Evolutionary conservation across 1,140 invertebrate species (phyloP).

Genomic region (Drosophila carrolli): DNA sequence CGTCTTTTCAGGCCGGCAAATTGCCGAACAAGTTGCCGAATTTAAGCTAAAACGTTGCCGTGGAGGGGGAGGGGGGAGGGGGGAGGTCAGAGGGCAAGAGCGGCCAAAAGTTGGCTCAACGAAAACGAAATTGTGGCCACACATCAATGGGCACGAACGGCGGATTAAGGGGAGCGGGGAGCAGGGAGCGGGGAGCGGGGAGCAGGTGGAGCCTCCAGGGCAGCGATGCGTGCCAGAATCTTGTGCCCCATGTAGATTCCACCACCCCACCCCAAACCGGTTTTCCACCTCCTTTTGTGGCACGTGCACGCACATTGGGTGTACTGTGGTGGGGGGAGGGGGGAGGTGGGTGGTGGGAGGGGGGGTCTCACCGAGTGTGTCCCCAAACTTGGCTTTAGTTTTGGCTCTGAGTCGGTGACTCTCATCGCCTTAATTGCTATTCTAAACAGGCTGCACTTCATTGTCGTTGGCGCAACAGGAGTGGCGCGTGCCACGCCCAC

Average conservation of each 20-base stretch:
- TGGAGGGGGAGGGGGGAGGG: no score
- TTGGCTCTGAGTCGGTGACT: conserved; percentile 18
- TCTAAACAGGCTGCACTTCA: conserved; percentile 75
- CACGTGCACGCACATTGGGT: conserved; percentile 33
- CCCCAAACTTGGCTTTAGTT: conserved; percentile 26
- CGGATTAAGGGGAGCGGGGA: no score
- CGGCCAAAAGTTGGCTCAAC: conserved; percentile 27
- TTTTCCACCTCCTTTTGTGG: conserved; percentile 5
- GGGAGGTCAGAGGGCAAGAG: conserved; percentile 2
- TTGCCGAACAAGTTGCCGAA: conserved; percentile 17
- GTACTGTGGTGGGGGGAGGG: neutral
- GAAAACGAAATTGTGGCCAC: conserved; percentile 49
- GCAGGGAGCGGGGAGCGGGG: neutral
- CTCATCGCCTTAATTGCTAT: conserved; percentile 72
- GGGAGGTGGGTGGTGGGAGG: neutral
- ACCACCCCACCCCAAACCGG: conserved; percentile 3
- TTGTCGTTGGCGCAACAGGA: conserved; percentile 53
- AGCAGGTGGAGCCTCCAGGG: neutral
- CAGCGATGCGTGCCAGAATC: conserved; percentile 28
- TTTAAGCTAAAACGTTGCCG: neutral
- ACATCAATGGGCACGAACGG: conserved; percentile 15
- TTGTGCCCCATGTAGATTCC: conserved; percentile 5
- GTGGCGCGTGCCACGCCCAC: conserved; percentile 9
- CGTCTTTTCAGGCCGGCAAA: neutral
- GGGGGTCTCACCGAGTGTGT: neutral